Percentiles rank a stretch among this genome's conserved stretches.
These are phyloP conservation scores for Villa cingulata DNA, from an alignment of 2,888 invertebrate genomes.

Conservation along the genomic window DNA sequence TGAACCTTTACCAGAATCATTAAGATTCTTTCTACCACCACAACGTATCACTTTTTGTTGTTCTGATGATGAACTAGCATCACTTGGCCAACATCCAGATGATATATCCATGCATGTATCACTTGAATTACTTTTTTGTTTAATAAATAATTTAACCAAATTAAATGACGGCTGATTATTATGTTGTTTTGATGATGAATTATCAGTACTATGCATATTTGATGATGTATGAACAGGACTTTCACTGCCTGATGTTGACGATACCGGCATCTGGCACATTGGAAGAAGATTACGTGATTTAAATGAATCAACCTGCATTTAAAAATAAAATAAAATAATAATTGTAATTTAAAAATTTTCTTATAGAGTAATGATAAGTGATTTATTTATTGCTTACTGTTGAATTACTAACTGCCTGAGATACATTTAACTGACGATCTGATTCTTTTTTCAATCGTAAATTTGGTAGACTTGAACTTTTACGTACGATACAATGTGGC, in stretches of 20 bases:
- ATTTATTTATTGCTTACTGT: slow-evolving; percentile 43
- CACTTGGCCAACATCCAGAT: slow-evolving; percentile 62
- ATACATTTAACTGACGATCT: slow-evolving; percentile 30
- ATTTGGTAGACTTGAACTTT: slow-evolving; percentile 72
- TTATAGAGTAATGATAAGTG: not conserved
- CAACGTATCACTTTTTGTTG: slow-evolving; percentile 17
- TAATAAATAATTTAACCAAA: slow-evolving; percentile 77
- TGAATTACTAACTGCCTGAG: slow-evolving; percentile 51
- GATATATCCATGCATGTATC: slow-evolving; percentile 68
- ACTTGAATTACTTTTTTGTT: slow-evolving; percentile 72
- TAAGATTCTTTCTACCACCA: slow-evolving; percentile 35
- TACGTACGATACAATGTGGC: slow-evolving; percentile 44
- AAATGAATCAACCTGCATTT: slow-evolving; percentile 23
- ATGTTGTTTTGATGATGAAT: slow-evolving; percentile 5
- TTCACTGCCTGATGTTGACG: slow-evolving; percentile 16
- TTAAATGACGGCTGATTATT: slow-evolving; percentile 57
- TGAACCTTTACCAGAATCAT: slow-evolving; percentile 34
- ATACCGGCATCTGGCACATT: slow-evolving; percentile 37
- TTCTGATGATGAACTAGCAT: slow-evolving; percentile 32
- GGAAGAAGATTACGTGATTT: slow-evolving; percentile 32
- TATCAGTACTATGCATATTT: slow-evolving; percentile 10
- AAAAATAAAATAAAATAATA: not conserved
- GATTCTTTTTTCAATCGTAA: slow-evolving; percentile 34
- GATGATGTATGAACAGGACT: slow-evolving; percentile 20
- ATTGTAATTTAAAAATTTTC: not conserved